These are phyloP conservation scores for Buathra laborator DNA, from an alignment of 2,888 invertebrate species.

Conservation along the genomic window DNA sequence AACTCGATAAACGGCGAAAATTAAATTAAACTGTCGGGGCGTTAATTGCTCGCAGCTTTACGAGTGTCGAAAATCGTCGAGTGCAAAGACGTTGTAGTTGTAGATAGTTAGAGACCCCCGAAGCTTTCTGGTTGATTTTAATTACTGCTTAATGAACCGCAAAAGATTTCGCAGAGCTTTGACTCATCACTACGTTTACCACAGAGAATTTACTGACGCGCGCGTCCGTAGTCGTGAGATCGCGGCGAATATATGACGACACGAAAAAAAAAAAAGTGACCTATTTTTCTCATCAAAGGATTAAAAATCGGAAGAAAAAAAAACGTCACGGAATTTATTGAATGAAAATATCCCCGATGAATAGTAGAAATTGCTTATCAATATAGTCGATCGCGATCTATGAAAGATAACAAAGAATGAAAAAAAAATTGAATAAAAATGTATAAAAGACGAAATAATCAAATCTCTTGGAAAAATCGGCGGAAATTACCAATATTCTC, in stretches of 20 bases:
- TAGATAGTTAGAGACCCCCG: neutral
- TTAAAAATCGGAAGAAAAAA: neutral
- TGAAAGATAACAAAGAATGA: neutral
- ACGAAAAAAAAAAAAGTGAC: neutral
- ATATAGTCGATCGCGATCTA: constrained; percentile 5
- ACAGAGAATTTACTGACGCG: constrained; percentile 12
- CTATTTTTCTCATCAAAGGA: neutral
- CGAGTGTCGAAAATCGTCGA: constrained; percentile 23
- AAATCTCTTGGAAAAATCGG: neutral
- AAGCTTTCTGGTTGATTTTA: constrained; percentile 45
- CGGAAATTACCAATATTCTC: neutral
- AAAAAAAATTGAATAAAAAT: neutral
- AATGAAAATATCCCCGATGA: neutral
- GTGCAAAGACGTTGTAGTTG: neutral
- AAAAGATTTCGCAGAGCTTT: constrained; percentile 4
- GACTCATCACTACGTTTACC: constrained; percentile 6
- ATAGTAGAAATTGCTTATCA: neutral
- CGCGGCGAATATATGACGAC: neutral
- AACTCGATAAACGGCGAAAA: constrained; percentile 7
- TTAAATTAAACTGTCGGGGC: constrained; percentile 27
- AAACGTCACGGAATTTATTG: neutral
- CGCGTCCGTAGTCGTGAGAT: neutral
- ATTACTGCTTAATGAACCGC: constrained; percentile 56
- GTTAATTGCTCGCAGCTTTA: constrained; percentile 24
- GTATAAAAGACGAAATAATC: neutral